Conservation (phyloP, 2,888 invertebrate genomes). For the Yponomeuta malinellus region DNA sequence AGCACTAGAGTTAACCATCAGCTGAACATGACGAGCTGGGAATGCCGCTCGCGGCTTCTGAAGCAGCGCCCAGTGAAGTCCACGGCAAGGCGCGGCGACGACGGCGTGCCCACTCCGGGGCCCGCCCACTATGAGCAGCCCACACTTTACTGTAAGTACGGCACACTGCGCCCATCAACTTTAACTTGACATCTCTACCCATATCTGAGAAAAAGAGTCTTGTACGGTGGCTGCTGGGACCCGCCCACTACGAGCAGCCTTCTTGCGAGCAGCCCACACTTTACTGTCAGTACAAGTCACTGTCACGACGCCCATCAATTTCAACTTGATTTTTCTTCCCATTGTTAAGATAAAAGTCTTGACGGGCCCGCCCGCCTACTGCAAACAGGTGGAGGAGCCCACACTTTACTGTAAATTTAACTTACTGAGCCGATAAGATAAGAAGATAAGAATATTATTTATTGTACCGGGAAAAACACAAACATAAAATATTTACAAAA, state of each 20-base stretch:
- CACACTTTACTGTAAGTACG: constrained; percentile 42
- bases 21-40: constrained; percentile 36
- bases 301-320: neutral
- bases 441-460: no score
- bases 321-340: neutral
- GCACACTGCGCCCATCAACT: no score
- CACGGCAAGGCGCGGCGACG: constrained; percentile 31
- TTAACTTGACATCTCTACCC: no score
- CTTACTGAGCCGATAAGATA: no score
- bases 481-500: no score
- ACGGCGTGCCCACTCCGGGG: constrained; percentile 33
- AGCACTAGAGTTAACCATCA: neutral
- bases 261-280: constrained; percentile 22
- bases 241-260: constrained; percentile 37
- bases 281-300: neutral
- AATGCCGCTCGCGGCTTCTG: constrained; percentile 46
- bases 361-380: no score
- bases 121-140: constrained; percentile 47
- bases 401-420: no score
- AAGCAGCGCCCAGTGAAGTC: constrained; percentile 49
- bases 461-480: no score
- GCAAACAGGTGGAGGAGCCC: no score
- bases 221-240: constrained; percentile 32
- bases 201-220: neutral
- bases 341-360: neutral